Percentiles rank a stretch among this genome's conserved stretches.
Evolutionary conservation across 2,797 vertebrate genomes (phyloP).

Genomic region (Dendrocincla tyrannina): DNA sequence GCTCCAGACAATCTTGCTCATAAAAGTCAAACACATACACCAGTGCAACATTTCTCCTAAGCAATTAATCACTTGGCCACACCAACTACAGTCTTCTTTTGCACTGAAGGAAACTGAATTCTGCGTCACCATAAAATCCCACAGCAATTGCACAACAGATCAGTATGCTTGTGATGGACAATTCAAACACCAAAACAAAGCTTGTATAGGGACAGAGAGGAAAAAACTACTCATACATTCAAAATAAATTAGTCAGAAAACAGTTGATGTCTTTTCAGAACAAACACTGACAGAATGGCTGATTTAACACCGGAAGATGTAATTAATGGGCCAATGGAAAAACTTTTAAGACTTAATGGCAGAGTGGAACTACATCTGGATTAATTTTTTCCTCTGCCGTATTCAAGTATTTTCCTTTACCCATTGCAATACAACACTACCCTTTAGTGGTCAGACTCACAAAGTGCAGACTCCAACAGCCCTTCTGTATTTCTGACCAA

Average conservation of each 20-base stretch:
- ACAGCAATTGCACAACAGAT: neutral
- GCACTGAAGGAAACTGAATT: neutral
- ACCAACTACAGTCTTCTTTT: neutral
- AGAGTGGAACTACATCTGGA: neutral
- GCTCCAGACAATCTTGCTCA: neutral
- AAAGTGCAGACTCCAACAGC: neutral
- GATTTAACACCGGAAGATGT: neutral
- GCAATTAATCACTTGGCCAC: neutral
- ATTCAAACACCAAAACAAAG: neutral
- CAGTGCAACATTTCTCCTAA: neutral
- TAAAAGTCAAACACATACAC: neutral
- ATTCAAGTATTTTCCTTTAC: neutral
- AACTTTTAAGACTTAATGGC: neutral
- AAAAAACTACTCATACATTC: neutral
- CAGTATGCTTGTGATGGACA: neutral
- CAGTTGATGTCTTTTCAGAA: neutral
- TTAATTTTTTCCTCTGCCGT: neutral
- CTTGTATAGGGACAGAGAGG: neutral
- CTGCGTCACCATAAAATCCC: neutral
- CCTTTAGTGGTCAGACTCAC: conserved; percentile 38
- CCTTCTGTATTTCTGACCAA: neutral
- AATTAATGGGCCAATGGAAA: neutral
- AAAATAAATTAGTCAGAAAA: neutral
- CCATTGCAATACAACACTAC: conserved; percentile 29
- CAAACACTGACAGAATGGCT: neutral